These are phyloP conservation scores for Harpalus rufipes DNA, from an alignment of 2,888 invertebrate species.

Conservation along the genomic window DNA sequence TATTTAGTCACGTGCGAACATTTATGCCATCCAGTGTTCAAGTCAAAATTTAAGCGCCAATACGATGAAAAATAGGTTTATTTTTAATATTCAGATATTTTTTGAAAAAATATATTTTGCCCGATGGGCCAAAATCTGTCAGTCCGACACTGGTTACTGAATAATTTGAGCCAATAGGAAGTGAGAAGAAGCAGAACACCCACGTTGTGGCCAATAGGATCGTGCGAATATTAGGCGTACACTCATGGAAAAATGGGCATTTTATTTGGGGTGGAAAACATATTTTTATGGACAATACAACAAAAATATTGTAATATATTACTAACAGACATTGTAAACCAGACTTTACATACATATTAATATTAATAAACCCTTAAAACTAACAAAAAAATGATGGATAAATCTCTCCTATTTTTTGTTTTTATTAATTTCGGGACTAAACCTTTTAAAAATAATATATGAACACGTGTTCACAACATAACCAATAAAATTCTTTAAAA, in stretches of 20 bases:
- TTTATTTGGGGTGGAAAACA: background rate
- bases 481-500: slow-evolving; percentile 70
- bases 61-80: no score
- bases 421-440: background rate
- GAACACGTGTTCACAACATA: slow-evolving; percentile 14
- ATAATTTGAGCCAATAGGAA: background rate
- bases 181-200: background rate
- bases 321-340: background rate
- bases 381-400: background rate
- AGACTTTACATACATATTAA: background rate
- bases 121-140: no score
- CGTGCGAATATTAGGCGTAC: background rate
- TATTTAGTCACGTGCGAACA: no score
- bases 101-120: no score
- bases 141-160: no score
- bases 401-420: background rate
- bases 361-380: background rate
- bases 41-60: no score
- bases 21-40: no score
- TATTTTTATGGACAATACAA: background rate
- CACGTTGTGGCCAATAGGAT: background rate
- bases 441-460: background rate
- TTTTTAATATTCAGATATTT: no score
- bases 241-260: background rate
- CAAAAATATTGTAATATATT: background rate